A percentile compares a stretch with the other conserved stretches of the same genome.
These are phyloP conservation scores for Rousettus leschenaultii DNA, from an alignment of 2,113 vertebrate genomes.

Conservation along the genomic window DNA sequence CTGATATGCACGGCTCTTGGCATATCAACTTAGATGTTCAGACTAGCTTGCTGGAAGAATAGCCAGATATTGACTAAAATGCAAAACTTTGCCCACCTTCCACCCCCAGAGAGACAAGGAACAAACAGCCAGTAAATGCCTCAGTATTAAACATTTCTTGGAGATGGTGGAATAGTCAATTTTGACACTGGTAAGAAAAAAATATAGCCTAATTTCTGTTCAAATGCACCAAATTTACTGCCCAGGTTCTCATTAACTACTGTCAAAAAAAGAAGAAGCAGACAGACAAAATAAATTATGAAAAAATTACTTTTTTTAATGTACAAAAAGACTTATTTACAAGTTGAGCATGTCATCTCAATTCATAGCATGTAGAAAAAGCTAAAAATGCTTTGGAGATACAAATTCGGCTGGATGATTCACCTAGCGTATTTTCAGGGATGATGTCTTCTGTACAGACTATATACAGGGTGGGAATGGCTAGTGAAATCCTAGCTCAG, in stretches of 20 bases:
- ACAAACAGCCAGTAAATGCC: not conserved
- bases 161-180: not conserved
- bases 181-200: slow-evolving; percentile 46
- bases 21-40: not conserved
- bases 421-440: slow-evolving; percentile 81
- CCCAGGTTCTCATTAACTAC: slow-evolving; percentile 64
- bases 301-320: slow-evolving; percentile 94
- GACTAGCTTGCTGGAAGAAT: not conserved
- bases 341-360: slow-evolving; percentile 83
- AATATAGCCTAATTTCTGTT: slow-evolving; percentile 61
- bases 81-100: not conserved
- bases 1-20: rapidly evolving
- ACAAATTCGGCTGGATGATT: slow-evolving; percentile 82
- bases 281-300: slow-evolving; percentile 79
- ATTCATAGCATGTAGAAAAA: slow-evolving; percentile 86
- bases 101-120: not conserved
- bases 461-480: slow-evolving; percentile 78
- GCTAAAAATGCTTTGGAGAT: slow-evolving; percentile 85
- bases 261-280: slow-evolving; percentile 45
- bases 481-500: slow-evolving; percentile 69
- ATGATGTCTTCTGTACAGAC: slow-evolving; percentile 81
- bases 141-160: slow-evolving; percentile 32
- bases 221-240: slow-evolving; percentile 46
- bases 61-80: not conserved
- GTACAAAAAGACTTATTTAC: slow-evolving; percentile 97